Percentiles rank a stretch among this genome's conserved stretches.
Evolutionary conservation across 2,888 invertebrate species (phyloP).

Genomic region (Labia minor): DNA sequence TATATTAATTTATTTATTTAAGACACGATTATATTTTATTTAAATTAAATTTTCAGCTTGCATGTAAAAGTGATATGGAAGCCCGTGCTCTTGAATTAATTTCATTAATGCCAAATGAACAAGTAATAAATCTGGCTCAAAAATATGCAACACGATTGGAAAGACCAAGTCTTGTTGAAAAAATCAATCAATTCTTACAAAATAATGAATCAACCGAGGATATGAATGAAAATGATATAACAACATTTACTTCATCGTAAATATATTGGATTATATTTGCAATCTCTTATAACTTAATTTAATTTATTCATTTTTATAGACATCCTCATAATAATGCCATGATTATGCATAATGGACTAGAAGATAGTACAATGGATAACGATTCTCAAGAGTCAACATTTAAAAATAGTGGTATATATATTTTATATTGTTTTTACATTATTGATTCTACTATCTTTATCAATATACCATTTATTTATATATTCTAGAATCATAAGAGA

Average conservation of each 20-base stretch:
- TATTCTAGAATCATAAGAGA: too few species aligned
- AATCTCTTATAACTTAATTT: too few species aligned
- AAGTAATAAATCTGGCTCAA: conserved; percentile 70
- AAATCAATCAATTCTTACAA: conserved; percentile 39
- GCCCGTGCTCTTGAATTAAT: conserved; percentile 78
- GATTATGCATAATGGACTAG: too few species aligned
- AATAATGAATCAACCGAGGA: background rate
- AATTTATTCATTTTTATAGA: too few species aligned
- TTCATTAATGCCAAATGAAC: conserved; percentile 65
- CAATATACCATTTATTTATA: background rate
- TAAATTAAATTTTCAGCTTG: conserved; percentile 46
- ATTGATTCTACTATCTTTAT: background rate
- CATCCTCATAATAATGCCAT: too few species aligned
- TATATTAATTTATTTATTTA: background rate
- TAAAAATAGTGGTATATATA: too few species aligned
- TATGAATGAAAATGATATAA: background rate
- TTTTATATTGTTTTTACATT: background rate
- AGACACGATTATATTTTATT: background rate
- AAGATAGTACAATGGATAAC: too few species aligned
- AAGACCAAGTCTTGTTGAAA: conserved; percentile 65
- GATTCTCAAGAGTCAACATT: too few species aligned
- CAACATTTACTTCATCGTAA: background rate
- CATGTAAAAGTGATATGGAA: conserved; percentile 74
- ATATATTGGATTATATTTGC: background rate
- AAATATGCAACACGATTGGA: conserved; percentile 76